Evolutionary conservation across 2,888 invertebrate species (phyloP).

Genomic region (Leptodirus hochenwartii): DNA sequence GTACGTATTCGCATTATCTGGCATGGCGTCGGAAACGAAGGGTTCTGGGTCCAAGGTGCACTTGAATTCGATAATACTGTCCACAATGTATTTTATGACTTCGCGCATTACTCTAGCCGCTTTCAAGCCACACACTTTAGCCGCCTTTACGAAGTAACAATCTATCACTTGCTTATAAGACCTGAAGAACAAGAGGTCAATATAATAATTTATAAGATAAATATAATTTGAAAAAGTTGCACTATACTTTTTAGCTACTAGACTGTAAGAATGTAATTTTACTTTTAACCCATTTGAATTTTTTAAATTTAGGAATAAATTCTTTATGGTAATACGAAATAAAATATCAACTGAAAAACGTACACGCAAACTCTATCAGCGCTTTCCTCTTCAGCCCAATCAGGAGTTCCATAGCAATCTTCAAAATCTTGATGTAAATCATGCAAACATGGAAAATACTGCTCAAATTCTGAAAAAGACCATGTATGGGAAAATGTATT

Average conservation of each 20-base stretch:
- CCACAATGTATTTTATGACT: conserved; percentile 19
- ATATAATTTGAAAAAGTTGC: conserved; percentile 1
- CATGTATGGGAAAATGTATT: conserved; percentile 6
- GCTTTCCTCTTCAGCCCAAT: conserved; percentile 33
- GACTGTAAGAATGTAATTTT: background rate
- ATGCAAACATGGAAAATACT: conserved; percentile 24
- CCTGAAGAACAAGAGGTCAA: conserved; percentile 17
- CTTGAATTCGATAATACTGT: conserved; percentile 16
- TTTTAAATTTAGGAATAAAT: background rate
- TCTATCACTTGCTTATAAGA: conserved; percentile 30
- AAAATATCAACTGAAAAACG: conserved; percentile 5
- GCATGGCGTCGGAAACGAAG: no score
- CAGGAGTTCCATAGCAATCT: conserved; percentile 32
- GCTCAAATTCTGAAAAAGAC: conserved; percentile 18
- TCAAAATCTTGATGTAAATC: conserved; percentile 30
- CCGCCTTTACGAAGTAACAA: conserved; percentile 32
- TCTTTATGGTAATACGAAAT: background rate
- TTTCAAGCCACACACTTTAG: conserved; percentile 30
- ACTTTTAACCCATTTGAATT: background rate
- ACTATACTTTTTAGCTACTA: conserved; percentile 4
- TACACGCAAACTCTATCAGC: conserved; percentile 28
- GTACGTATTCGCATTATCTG: no score
- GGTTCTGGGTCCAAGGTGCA: no score
- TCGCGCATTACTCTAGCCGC: conserved; percentile 26
- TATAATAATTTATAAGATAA: conserved; percentile 6